phyloP scores from a whole-genome alignment of 2,113 vertebrate species.

The Sphyrna mokarran region DNA sequence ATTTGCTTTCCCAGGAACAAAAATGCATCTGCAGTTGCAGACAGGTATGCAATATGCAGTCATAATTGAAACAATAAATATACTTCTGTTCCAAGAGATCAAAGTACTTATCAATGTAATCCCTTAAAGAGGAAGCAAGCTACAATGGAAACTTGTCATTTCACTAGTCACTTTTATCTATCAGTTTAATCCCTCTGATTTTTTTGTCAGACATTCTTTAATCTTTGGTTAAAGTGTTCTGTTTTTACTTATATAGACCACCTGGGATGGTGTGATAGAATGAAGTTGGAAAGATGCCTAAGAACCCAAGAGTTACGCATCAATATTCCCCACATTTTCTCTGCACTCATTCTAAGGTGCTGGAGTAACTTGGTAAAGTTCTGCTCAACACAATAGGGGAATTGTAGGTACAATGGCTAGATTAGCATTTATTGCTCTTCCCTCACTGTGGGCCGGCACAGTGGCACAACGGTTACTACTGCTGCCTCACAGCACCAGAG shows the following conservation, averaged over 20 bases:
- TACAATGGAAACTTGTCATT: neutral
- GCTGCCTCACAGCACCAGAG: too few species aligned
- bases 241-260: neutral
- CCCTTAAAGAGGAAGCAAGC: neutral
- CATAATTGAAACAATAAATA: conserved; percentile 21
- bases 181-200: conserved; percentile 10
- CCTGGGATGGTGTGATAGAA: neutral
- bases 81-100: neutral
- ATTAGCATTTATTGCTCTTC: too few species aligned
- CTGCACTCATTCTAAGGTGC: neutral
- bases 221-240: conserved; percentile 21
- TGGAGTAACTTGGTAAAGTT: neutral
- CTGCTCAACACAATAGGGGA: neutral
- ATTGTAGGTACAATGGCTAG: neutral
- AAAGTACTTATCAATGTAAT: conserved; percentile 21
- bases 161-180: conserved; percentile 26
- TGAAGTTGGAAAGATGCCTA: neutral
- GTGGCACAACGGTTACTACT: too few species aligned
- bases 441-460: too few species aligned
- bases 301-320: neutral
- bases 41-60: neutral
- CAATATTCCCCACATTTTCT: neutral
- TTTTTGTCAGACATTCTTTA: neutral
- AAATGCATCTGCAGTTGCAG: conserved; percentile 11
- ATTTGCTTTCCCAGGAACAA: neutral